Base-by-base conservation (phyloP, 2,888 invertebrate genomes). In the Ephialtes manifestator region DNA sequence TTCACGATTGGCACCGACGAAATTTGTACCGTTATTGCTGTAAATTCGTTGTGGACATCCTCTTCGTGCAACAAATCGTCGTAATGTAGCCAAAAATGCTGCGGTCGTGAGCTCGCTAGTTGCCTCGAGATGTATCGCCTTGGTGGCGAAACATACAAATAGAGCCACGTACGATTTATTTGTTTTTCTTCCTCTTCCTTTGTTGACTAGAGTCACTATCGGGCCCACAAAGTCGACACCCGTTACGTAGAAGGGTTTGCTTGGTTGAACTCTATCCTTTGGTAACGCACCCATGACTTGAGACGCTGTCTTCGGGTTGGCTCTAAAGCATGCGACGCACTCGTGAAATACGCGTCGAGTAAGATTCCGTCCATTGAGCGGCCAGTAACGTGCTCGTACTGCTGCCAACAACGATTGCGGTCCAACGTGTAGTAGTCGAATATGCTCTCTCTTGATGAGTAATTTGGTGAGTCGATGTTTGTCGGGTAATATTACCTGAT, bases 11-110 rank as follows among this genome's bases (percentile, higher is more conserved):
- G 90, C 89, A 4, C 90, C 91, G 1, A 90, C 83, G 60, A 91
- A 91, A 68, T 90, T 91, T 13, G 87, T 89, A 0, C 89, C 90
- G 35, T 88, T 88, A 60, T 92, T 89, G 53, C 87, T 88, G 60
- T 81, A 63, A 11, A 89, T 75, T 24, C 82, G 72, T 1, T 63
- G 60, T 8, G 85, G 85, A 18, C 68, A 43, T 2, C 90, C 89
- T 48, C 89, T 58, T 51, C 89, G 74, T 24, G 84, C 81, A 0
- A 86, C 79, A 63, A 90, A 89, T n/a, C 89, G 70, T 67, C 82
- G 51, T 8, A 89, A 72, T 0, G 87, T 75, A 1, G 85, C 86
- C 0, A 90, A 5, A 35, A 90, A 90, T 1, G 84, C 81, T 7
- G 78, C 87, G 0, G 88, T 80, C 2, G 84, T 63, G 1, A 88